Base-by-base conservation (phyloP, 1,140 invertebrate genomes). In the Rhagoletis zephyria region DNA sequence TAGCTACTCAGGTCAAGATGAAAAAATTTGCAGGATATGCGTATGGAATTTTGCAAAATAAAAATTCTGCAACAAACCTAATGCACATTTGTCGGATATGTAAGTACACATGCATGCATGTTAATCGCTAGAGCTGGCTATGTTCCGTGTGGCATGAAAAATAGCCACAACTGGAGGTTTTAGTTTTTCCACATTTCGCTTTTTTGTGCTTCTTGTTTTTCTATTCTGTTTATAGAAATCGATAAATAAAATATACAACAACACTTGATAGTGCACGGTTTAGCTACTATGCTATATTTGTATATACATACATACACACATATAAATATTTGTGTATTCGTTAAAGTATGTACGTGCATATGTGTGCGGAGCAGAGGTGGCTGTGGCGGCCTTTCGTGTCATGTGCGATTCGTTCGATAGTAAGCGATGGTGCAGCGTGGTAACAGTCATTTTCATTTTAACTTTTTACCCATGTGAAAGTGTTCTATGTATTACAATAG, bases 91-190 rank as follows among this genome's bases (percentile, higher is more conserved):
- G 30, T 30, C 0, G 12, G 2, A 7, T 30, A n/a, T 81, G n/a
- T n/a, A n/a, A n/a, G n/a, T 81, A 4, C 1, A 51, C 45, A n/a
- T 74, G 42, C n/a, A 30, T 48, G 12, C n/a, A 19, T 48, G 30
- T 30, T 30, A 30, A 51, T 56, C 48, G 42, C 56, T 81, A 56
- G 48, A 7, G 74, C 19, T 81, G 48, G 19, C 74, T 81, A 48
- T 70, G 14, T 12, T 56, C 51, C 74, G 74, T 81, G 74, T 30
- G 51, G 74, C 48, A 81, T 81, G 48, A 81, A 81, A 81, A 81
- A 81, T 81, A 81, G 74, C 74, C 74, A 81, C 74, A 81, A 81
- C 45, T 81, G 7, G 48, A 19, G 74, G 40, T 74, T 81, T 81
- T 81, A 81, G 48, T 81, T 81, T 81, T 81, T 51, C 30, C 48